A percentile compares a stretch with the other conserved stretches of the same genome.
These are phyloP conservation scores for Lissocephala sabroskyi DNA, from an alignment of 2,888 invertebrate species.

Conservation along the genomic window DNA sequence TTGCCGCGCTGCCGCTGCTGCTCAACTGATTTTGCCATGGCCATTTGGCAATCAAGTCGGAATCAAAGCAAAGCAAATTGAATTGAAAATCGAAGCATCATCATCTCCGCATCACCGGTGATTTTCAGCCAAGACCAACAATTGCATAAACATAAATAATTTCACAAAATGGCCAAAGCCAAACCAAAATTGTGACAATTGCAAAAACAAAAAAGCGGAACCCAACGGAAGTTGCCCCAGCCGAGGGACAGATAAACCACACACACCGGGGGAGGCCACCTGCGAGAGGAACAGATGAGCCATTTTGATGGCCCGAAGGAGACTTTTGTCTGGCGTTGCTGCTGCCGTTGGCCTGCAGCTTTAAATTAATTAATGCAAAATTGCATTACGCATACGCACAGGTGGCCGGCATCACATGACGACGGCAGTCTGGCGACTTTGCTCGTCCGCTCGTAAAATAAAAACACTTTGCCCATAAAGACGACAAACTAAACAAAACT, in stretches of 20 bases:
- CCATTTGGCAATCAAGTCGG: too few relatives aligned
- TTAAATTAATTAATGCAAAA: conserved; percentile 61
- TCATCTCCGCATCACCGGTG: too few relatives aligned
- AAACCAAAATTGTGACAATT: conserved; percentile 12
- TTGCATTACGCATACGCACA: conserved; percentile 58
- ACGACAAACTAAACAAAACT: conserved; percentile 16
- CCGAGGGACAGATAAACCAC: too few relatives aligned
- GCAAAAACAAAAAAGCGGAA: conserved; percentile 20
- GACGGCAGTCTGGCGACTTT: neutral
- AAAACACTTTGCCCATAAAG: conserved; percentile 42
- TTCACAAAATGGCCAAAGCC: too few relatives aligned
- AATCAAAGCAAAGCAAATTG: too few relatives aligned
- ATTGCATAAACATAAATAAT: neutral
- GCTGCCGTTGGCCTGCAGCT: conserved; percentile 22
- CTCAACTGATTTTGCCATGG: too few relatives aligned
- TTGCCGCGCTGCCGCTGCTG: too few relatives aligned
- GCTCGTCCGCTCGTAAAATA: conserved; percentile 49
- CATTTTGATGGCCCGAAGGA: too few relatives aligned
- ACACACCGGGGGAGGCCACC: too few relatives aligned
- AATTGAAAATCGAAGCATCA: too few relatives aligned
- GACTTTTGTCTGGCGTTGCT: conserved; percentile 21
- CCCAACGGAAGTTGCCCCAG: too few relatives aligned
- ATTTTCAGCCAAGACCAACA: neutral
- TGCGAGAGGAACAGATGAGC: too few relatives aligned
- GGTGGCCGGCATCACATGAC: conserved; percentile 24